These are phyloP conservation scores for Tiliqua scincoides DNA, from an alignment of 2,113 vertebrate species.

Conservation along the genomic window DNA sequence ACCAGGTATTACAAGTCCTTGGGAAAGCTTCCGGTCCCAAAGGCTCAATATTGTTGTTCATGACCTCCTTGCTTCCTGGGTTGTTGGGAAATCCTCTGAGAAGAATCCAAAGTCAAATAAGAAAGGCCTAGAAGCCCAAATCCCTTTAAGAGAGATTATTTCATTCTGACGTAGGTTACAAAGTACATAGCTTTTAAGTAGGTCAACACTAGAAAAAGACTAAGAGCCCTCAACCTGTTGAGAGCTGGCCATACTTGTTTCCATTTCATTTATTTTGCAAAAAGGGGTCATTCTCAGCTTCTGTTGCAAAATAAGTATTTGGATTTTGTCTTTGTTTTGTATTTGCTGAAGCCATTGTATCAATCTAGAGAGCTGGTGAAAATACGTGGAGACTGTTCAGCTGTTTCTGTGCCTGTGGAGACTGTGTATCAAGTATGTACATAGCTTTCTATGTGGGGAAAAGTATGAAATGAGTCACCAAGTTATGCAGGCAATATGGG, in stretches of 20 bases:
- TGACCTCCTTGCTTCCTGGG: not conserved
- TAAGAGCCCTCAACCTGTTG: not conserved
- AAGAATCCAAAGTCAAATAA: not conserved
- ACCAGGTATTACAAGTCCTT: too few relatives aligned
- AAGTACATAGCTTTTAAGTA: slow-evolving; percentile 32
- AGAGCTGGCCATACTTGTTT: not conserved
- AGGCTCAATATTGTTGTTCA: not conserved
- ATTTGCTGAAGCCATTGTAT: not conserved
- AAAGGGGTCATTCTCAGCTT: not conserved
- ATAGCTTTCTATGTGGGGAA: not conserved
- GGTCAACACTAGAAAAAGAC: slow-evolving; percentile 1
- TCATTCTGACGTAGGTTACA: not conserved
- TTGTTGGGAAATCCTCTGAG: not conserved
- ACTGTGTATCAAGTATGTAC: not conserved
- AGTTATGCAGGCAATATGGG: too few relatives aligned
- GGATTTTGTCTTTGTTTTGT: not conserved
- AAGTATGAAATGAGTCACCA: not conserved
- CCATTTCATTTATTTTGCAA: not conserved
- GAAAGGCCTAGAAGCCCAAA: slow-evolving; percentile 12
- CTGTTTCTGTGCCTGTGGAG: not conserved
- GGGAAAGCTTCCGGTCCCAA: not conserved
- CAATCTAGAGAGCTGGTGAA: not conserved
- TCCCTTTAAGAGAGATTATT: slow-evolving; percentile 23
- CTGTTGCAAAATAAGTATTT: not conserved
- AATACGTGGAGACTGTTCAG: not conserved